A percentile compares a stretch with the other conserved stretches of the same genome.
Evolutionary conservation across 2,888 invertebrate species (phyloP).

Genomic region (Cryptophagus acutangulus): DNA sequence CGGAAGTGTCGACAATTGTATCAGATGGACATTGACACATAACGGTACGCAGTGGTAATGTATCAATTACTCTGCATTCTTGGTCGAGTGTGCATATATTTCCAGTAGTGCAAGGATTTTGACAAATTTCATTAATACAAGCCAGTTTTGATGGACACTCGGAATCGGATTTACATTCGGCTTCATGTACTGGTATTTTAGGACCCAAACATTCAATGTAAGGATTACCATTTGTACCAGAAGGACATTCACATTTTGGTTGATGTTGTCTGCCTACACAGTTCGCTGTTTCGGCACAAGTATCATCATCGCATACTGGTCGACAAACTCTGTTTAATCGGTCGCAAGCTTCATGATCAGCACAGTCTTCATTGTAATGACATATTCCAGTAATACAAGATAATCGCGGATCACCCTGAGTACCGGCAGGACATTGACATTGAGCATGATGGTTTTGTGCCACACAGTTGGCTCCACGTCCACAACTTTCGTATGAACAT

Average conservation of each 20-base stretch:
- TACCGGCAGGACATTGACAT: slow-evolving; percentile 79
- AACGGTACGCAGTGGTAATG: slow-evolving; percentile 74
- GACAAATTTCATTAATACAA: slow-evolving; percentile 72
- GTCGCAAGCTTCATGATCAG: slow-evolving; percentile 78
- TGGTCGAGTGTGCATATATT: slow-evolving; percentile 74
- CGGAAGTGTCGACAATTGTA: slow-evolving; percentile 67
- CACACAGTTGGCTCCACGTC: slow-evolving; percentile 71
- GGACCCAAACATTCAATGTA: slow-evolving; percentile 61
- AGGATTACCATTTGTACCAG: slow-evolving; percentile 75
- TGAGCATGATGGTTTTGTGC: slow-evolving; percentile 72
- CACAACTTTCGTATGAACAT: slow-evolving; percentile 66
- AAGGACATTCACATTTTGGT: slow-evolving; percentile 70
- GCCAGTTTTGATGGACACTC: slow-evolving; percentile 72
- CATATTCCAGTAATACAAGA: slow-evolving; percentile 80
- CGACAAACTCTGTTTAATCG: slow-evolving; percentile 76
- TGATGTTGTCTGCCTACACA: slow-evolving; percentile 73
- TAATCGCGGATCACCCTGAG: slow-evolving; percentile 75
- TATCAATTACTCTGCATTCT: slow-evolving; percentile 72
- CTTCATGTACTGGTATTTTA: slow-evolving; percentile 42
- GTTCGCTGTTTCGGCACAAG: slow-evolving; percentile 73
- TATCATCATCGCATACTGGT: slow-evolving; percentile 75
- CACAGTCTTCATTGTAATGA: slow-evolving; percentile 86
- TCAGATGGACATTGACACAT: slow-evolving; percentile 84
- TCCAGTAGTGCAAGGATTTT: slow-evolving; percentile 68
- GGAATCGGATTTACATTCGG: slow-evolving; percentile 68